phyloP scores from a whole-genome alignment of 2,888 invertebrate genomes.

The Sphinx pinastri region DNA sequence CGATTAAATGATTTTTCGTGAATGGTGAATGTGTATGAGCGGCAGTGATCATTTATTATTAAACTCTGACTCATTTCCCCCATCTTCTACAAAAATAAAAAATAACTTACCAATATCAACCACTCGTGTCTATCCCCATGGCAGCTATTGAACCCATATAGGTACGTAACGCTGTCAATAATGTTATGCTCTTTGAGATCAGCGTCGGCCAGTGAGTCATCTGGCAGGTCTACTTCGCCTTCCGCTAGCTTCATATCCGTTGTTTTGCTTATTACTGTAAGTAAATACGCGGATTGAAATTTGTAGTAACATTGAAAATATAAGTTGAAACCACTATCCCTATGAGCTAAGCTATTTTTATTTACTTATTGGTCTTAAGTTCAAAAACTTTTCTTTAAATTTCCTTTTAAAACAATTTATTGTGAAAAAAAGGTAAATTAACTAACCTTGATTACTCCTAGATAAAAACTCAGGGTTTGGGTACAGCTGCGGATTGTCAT shows the following conservation, averaged over 20 bases:
- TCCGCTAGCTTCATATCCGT: slow-evolving; percentile 65
- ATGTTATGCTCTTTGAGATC: slow-evolving; percentile 88
- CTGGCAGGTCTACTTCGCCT: slow-evolving; percentile 82
- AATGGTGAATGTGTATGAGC: too few relatives aligned
- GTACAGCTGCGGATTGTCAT: slow-evolving; percentile 77
- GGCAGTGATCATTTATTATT: too few relatives aligned
- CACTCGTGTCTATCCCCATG: slow-evolving; percentile 76
- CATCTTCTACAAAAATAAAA: neutral
- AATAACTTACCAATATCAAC: slow-evolving; percentile 72
- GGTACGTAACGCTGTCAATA: slow-evolving; percentile 89
- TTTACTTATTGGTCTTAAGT: too few relatives aligned
- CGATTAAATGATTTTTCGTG: too few relatives aligned
- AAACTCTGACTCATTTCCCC: too few relatives aligned
- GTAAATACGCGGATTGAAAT: neutral
- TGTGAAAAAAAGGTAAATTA: neutral
- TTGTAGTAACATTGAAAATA: too few relatives aligned
- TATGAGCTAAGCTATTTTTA: too few relatives aligned
- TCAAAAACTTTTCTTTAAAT: too few relatives aligned
- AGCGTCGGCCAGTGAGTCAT: slow-evolving; percentile 86
- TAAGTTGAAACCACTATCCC: too few relatives aligned
- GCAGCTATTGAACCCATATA: slow-evolving; percentile 85
- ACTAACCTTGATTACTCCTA: slow-evolving; percentile 67
- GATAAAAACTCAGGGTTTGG: slow-evolving; percentile 76
- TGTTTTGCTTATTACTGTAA: slow-evolving; percentile 53
- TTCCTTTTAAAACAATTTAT: too few relatives aligned